Conservation (phyloP, 2,888 invertebrate genomes). For the Podabrus alpinus region DNA sequence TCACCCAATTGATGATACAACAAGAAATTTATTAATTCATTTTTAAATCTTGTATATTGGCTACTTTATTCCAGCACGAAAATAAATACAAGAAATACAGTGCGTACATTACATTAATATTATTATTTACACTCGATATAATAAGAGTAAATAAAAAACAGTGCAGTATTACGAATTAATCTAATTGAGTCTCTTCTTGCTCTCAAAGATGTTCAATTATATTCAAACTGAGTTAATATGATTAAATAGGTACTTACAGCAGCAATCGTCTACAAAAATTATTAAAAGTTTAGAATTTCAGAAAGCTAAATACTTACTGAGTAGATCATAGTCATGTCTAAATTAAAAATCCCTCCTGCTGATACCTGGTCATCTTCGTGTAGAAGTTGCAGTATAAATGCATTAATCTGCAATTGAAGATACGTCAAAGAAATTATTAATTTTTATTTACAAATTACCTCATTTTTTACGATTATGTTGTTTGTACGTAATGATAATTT, state of each 20-base stretch:
- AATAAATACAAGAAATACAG: no score
- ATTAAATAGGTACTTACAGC: neutral
- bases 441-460: neutral
- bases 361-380: neutral
- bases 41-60: no score
- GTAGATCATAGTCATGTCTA: neutral
- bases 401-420: neutral
- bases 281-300: neutral
- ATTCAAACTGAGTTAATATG: neutral
- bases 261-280: neutral
- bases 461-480: no score
- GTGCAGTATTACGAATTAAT: no score
- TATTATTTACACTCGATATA: no score
- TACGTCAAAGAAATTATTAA: neutral
- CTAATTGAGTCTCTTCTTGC: no score
- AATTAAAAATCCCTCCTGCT: neutral
- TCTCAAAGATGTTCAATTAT: no score
- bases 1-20: no score
- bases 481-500: neutral
- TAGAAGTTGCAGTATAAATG: neutral
- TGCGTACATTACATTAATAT: no score
- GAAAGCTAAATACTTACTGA: neutral
- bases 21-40: no score
- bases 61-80: no score
- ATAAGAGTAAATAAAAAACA: no score